Evolutionary conservation across 2,113 vertebrate species (phyloP), one percentile per base, ranked within the genome.

Genomic region (Polypterus bichir): DNA sequence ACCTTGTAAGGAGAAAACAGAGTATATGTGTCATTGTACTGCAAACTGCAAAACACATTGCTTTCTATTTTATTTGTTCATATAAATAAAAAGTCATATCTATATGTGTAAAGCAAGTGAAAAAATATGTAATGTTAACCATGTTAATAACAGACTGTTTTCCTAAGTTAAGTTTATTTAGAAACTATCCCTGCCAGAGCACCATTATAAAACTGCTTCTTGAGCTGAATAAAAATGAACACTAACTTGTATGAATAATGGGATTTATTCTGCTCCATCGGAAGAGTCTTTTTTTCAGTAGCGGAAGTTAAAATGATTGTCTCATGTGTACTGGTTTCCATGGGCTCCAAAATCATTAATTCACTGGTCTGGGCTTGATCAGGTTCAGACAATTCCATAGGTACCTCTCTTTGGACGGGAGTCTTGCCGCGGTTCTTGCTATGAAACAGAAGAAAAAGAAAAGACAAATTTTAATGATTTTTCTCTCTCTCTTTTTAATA

Each of bases 161-260:
- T 27, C 27, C 27, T 2, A 27, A 27, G 27, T 27, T 27, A 27
- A 27, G 27, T 27, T 27, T 27, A 27, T n/a, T n/a, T n/a, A n/a
- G n/a, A n/a, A n/a, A n/a, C 27, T 27, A 27, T 27, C 27, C 27
- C 27, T 27, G 27, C 27, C 27, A 27, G 27, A 27, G 27, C 27
- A 27, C 2, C 27, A 27, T 27, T 27, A 27, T 27, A 27, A 51
- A 9, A 51, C 6, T 51, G 49, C 49, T 9, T 51, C 49, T 51
- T 51, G 6, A 51, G 27, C 9, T 27, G 9, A 6, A 61, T 47
- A 7, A n/a, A 5, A 63, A 27, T 3, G 10, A 54, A 54, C 0
- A 73, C 81, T 65, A 49, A 90, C 90, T 85, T 90, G 80, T 86
- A 81, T 49, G 85, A 86, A 70, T 80, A 87, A 52, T 69, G 73